These are phyloP conservation scores for Gila robusta DNA, from an alignment of 2,797 vertebrate species.

Conservation along the genomic window DNA sequence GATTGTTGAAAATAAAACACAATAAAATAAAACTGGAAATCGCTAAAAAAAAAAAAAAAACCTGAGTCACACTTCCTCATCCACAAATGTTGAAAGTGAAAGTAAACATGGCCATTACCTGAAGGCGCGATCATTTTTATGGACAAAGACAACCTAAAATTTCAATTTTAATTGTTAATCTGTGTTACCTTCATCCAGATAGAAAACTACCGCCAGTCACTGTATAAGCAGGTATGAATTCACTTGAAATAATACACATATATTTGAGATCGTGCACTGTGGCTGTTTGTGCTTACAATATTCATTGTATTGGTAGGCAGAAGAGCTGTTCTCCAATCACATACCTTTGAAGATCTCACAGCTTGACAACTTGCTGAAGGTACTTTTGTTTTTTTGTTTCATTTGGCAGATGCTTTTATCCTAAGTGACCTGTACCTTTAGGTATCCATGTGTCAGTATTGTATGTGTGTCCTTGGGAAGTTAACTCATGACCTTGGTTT, in stretches of 20 bases:
- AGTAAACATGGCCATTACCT: neutral
- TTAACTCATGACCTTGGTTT: neutral
- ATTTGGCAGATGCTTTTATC: neutral
- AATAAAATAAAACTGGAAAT: neutral
- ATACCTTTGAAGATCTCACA: conserved; percentile 85
- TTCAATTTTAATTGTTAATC: neutral
- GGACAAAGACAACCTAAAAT: neutral
- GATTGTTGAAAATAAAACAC: neutral
- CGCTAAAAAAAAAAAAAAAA: neutral
- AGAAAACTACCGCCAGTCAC: conserved; percentile 71
- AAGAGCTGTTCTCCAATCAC: conserved; percentile 79
- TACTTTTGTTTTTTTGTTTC: conserved; percentile 55
- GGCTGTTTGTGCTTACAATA: neutral
- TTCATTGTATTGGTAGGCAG: conserved; percentile 75
- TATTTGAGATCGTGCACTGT: neutral
- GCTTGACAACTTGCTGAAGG: conserved; percentile 83
- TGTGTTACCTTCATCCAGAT: conserved; percentile 66
- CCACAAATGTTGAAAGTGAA: conserved; percentile 29
- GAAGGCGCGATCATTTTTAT: neutral
- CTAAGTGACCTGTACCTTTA: neutral
- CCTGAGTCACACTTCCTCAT: conserved; percentile 46
- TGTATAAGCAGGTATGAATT: conserved; percentile 71
- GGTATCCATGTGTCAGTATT: neutral
- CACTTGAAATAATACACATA: neutral
- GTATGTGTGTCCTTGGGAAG: neutral